These are phyloP conservation scores for Hyperoplus immaculatus DNA, from an alignment of 2,797 vertebrate genomes.

Conservation along the genomic window DNA sequence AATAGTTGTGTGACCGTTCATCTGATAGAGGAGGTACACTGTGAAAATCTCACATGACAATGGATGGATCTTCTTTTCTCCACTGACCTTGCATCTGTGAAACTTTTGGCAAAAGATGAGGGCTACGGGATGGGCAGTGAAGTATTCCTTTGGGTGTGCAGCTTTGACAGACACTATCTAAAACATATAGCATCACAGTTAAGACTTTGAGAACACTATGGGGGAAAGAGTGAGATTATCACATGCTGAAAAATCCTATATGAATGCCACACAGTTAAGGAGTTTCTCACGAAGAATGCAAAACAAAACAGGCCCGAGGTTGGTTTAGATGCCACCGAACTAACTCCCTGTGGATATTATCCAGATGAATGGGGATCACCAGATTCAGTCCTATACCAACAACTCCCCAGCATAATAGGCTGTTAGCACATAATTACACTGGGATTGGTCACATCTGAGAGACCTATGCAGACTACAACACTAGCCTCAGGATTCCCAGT, in stretches of 20 bases:
- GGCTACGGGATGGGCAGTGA: not conserved
- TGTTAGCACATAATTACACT: constrained; percentile 76
- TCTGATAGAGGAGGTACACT: constrained; percentile 14
- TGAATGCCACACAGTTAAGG: not conserved
- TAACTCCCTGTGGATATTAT: constrained; percentile 50
- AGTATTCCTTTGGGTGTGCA: constrained; percentile 17
- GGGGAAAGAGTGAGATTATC: constrained; percentile 9
- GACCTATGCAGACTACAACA: constrained; percentile 67
- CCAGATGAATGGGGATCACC: constrained; percentile 67
- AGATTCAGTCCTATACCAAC: constrained; percentile 51
- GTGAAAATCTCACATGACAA: constrained; percentile 39
- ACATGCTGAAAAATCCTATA: not conserved
- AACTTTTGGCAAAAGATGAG: constrained; percentile 29
- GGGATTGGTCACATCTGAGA: constrained; percentile 74
- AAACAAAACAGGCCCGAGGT: not conserved
- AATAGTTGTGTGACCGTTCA: constrained; percentile 28
- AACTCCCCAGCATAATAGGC: constrained; percentile 63
- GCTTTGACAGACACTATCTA: constrained; percentile 4
- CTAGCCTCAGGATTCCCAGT: constrained; percentile 73
- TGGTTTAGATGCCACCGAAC: constrained; percentile 38
- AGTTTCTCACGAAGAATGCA: not conserved
- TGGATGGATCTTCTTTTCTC: constrained; percentile 43
- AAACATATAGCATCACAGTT: constrained; percentile 16
- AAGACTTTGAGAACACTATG: constrained; percentile 7
- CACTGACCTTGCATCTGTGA: constrained; percentile 49